Evolutionary conservation across 2,113 vertebrate genomes (phyloP), one percentile per base, ranked within the genome.

Genomic region (Scortum barcoo): DNA sequence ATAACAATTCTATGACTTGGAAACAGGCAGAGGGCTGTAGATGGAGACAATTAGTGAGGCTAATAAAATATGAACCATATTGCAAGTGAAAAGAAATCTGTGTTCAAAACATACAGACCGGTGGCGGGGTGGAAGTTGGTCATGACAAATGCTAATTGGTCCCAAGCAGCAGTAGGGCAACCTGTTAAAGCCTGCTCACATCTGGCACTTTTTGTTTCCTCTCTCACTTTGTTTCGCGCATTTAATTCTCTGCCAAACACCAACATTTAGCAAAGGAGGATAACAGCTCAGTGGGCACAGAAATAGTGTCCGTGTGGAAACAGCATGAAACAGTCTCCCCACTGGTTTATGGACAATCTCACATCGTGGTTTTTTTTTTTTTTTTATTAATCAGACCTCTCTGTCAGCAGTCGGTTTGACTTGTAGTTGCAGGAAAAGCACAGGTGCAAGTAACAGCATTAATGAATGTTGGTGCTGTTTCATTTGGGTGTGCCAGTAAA

Each of bases 21-120:
- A 88, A 90, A 86, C 84, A 77, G 72, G 80, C 70, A 58, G 80
- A 58, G 53, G 75, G 61, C 78, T 75, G 86, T 69, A 65, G 74
- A 88, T 61, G 75, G 78, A 90, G 87, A 92, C 84, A 90, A 90
- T 95, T 92, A 93, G 85, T 65, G 83, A 48, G 12, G 84, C 72
- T 90, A 89, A 85, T 88, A 88, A 87, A 94, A 92, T 92, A 87
- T 88, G 70, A 91, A 92, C 83, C 91, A 88, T 89, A 90, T 90
- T 90, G 88, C 72, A 76, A 75, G 54, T 72, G 77, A 84, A 88
- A 88, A 71, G 63, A 86, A 91, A 91, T 72, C 57, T 80, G 85
- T 86, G 79, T 82, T 93, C 83, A 89, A 91, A 90, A 84, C 80
- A 89, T 67, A 76, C 71, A 75, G 67, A 82, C 66, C 53, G 36